Evolutionary conservation across 2,113 vertebrate genomes (phyloP).

Genomic region (Nibea albiflora): DNA sequence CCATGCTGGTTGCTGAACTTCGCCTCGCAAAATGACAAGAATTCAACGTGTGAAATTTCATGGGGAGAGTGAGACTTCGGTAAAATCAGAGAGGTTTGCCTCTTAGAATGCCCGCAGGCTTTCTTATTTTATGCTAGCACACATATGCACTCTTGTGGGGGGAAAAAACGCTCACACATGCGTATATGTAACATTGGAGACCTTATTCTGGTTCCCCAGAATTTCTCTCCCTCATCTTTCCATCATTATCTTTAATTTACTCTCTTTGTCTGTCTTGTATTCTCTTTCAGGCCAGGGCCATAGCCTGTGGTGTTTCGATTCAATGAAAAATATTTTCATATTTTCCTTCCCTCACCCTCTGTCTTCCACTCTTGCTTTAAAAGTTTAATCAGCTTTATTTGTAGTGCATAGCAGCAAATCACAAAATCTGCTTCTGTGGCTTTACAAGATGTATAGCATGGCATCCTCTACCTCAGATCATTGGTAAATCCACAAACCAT

Average conservation of each 20-base stretch:
- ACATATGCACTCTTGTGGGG: not conserved
- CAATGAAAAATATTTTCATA: not conserved
- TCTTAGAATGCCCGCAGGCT: slow-evolving; percentile 24
- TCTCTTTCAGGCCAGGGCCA: slow-evolving; percentile 14
- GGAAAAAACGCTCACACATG: not conserved
- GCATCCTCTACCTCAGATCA: too few relatives aligned
- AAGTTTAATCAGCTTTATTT: slow-evolving; percentile 3
- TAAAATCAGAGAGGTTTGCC: slow-evolving; percentile 25
- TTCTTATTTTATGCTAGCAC: slow-evolving; percentile 31
- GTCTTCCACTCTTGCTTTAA: slow-evolving; percentile 5
- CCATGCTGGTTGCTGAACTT: slow-evolving; percentile 37
- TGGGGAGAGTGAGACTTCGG: slow-evolving; percentile 21
- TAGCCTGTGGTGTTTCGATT: slow-evolving; percentile 13
- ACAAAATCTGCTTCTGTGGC: not conserved
- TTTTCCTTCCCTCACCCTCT: not conserved
- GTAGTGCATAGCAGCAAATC: not conserved
- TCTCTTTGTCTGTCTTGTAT: slow-evolving; percentile 9
- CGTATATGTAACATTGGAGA: not conserved
- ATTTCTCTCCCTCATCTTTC: slow-evolving; percentile 6
- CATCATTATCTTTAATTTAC: slow-evolving; percentile 20
- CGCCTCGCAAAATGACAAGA: slow-evolving; percentile 35
- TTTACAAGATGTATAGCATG: not conserved
- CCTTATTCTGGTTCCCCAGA: not conserved
- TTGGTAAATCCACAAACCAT: too few relatives aligned
- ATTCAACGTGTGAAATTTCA: slow-evolving; percentile 29